phyloP scores from a whole-genome alignment of 2,797 vertebrate genomes.

The Pipistrellus kuhlii region DNA sequence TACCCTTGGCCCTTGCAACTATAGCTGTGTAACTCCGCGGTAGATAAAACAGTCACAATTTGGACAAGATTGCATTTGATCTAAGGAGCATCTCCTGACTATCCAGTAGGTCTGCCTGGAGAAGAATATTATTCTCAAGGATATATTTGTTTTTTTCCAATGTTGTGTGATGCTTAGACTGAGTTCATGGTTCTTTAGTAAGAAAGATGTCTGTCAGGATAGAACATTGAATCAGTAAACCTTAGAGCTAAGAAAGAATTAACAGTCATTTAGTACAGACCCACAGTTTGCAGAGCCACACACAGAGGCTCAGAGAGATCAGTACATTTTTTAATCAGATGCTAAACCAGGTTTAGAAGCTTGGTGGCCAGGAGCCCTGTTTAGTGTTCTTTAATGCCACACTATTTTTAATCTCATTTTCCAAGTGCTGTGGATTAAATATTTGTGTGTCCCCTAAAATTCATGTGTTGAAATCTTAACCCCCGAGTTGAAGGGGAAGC shows the following conservation, averaged over 20 bases:
- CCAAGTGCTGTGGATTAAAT: neutral
- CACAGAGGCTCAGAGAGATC: neutral
- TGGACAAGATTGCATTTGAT: slow-evolving; percentile 41
- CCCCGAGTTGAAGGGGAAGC: neutral
- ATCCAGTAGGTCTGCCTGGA: neutral
- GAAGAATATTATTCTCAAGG: slow-evolving; percentile 38
- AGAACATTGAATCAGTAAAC: neutral
- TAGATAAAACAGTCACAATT: slow-evolving; percentile 11
- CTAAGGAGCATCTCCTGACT: slow-evolving; percentile 27
- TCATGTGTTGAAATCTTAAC: slow-evolving; percentile 29
- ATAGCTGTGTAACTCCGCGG: neutral
- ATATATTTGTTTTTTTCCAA: slow-evolving; percentile 22
- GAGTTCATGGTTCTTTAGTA: neutral
- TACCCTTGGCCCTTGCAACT: neutral
- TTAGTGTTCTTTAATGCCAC: neutral
- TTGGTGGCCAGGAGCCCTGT: neutral
- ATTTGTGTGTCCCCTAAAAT: neutral
- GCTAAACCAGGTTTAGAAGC: neutral
- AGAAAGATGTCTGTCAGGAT: neutral
- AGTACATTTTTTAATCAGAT: neutral
- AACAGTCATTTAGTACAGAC: neutral
- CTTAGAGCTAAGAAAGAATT: neutral
- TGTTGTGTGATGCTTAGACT: neutral
- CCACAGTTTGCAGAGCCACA: slow-evolving; percentile 33
- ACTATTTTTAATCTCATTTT: slow-evolving; percentile 31